Evolutionary conservation across 2,888 invertebrate species (phyloP).

Genomic region (Cephus pygmeus): DNA sequence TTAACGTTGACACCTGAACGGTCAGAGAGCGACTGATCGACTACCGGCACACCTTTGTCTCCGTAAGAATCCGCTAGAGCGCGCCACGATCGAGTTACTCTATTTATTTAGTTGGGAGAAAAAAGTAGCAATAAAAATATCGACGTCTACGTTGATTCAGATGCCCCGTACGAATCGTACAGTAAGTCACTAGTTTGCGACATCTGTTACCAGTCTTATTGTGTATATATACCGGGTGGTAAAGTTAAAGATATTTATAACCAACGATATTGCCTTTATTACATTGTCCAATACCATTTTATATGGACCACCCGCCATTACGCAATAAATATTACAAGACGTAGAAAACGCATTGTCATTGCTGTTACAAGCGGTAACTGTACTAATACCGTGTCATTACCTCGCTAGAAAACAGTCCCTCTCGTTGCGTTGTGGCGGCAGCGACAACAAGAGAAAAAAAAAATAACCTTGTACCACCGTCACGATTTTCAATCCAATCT

Average conservation of each 20-base stretch:
- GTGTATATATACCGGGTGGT: background rate
- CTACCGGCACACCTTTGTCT: background rate
- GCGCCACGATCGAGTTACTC: background rate
- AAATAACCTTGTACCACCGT: background rate
- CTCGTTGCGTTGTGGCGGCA: background rate
- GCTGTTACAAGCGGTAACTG: background rate
- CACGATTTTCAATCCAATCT: background rate
- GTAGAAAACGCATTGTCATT: background rate
- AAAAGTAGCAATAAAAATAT: background rate
- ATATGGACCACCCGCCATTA: background rate
- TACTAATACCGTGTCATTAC: background rate
- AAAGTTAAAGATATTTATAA: background rate
- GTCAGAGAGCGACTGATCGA: background rate
- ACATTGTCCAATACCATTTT: background rate
- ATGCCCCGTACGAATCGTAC: background rate
- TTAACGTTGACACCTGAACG: background rate
- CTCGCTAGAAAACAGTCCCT: background rate
- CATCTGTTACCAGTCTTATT: background rate
- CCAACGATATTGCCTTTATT: background rate
- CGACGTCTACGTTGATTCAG: background rate
- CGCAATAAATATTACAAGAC: background rate
- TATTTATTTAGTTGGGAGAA: background rate
- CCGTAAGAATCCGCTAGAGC: background rate
- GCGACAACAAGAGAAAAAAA: background rate
- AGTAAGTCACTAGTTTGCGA: background rate